These are phyloP conservation scores for Xestia rhomboidea DNA, from an alignment of 2,888 invertebrate genomes.

Conservation along the genomic window DNA sequence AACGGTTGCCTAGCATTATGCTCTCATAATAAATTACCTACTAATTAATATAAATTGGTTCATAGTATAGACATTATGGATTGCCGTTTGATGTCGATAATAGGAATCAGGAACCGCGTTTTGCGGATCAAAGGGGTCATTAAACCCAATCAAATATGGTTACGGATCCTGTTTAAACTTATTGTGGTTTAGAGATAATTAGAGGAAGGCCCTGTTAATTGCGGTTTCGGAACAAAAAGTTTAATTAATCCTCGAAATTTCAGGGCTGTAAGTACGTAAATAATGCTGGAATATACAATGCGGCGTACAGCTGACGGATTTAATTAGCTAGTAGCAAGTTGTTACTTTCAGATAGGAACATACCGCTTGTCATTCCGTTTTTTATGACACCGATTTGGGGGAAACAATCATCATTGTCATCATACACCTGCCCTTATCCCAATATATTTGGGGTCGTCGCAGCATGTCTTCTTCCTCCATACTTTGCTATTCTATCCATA, in stretches of 20 bases:
- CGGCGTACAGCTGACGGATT: not conserved
- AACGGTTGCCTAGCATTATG: not conserved
- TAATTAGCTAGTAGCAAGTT: not conserved
- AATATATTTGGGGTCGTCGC: no score
- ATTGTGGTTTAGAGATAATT: conserved; percentile 1
- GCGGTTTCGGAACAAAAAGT: not conserved
- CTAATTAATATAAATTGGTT: conserved; percentile 18
- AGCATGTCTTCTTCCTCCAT: no score
- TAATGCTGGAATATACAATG: not conserved
- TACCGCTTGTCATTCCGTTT: not conserved
- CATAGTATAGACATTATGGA: conserved; percentile 5
- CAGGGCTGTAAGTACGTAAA: not conserved
- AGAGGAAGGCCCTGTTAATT: conserved; percentile 4
- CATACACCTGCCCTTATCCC: no score
- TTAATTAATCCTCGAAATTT: not conserved
- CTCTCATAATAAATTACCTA: not conserved
- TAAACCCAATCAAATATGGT: conserved; percentile 23
- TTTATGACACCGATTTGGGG: not conserved
- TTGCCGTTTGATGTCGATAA: conserved; percentile 6
- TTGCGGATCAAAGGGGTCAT: conserved; percentile 25
- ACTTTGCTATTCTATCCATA: no score
- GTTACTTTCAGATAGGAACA: not conserved
- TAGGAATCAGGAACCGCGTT: conserved; percentile 11
- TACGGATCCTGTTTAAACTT: conserved; percentile 17
- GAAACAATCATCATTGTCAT: not conserved